phyloP scores from a whole-genome alignment of 1,140 invertebrate genomes.

The Pygmarrhopalites habei region DNA sequence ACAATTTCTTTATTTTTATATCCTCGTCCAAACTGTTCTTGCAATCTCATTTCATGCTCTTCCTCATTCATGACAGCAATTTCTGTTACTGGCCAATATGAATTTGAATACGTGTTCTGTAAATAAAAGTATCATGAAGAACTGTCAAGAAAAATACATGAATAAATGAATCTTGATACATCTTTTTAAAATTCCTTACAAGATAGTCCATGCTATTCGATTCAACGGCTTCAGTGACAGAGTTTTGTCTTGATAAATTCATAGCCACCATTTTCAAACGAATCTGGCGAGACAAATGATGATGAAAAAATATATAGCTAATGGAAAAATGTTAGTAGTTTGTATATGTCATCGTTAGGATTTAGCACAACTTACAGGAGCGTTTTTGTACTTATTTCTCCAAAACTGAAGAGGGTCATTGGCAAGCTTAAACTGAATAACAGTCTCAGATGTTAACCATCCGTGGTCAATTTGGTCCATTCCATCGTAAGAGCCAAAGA shows the following conservation, averaged over 20 bases:
- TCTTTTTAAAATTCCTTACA: no score
- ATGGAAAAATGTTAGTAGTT: no score
- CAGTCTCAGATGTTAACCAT: conserved; percentile 78
- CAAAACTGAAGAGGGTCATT: conserved; percentile 73
- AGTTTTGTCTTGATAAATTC: conserved; percentile 55
- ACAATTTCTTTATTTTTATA: conserved; percentile 59
- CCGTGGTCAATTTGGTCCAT: conserved; percentile 62
- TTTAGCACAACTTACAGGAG: conserved; percentile 25
- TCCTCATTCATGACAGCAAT: conserved; percentile 55
- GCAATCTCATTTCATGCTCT: conserved; percentile 57
- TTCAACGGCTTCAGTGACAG: conserved; percentile 43
- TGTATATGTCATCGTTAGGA: no score
- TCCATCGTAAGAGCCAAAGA: conserved; percentile 60
- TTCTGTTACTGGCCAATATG: conserved; percentile 44
- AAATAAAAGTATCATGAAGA: neutral
- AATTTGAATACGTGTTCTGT: conserved; percentile 1
- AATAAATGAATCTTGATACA: no score
- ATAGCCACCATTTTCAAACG: conserved; percentile 63
- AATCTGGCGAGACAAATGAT: no score
- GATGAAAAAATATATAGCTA: no score
- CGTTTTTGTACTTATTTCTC: conserved; percentile 57
- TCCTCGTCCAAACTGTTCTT: conserved; percentile 74
- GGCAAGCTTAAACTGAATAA: conserved; percentile 79
- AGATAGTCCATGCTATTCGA: conserved; percentile 50
- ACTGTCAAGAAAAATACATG: conserved; percentile 1